A percentile compares a stretch with the other conserved stretches of the same genome.
These are phyloP conservation scores for Ia io DNA, from an alignment of 2,113 vertebrate species.

Conservation along the genomic window DNA sequence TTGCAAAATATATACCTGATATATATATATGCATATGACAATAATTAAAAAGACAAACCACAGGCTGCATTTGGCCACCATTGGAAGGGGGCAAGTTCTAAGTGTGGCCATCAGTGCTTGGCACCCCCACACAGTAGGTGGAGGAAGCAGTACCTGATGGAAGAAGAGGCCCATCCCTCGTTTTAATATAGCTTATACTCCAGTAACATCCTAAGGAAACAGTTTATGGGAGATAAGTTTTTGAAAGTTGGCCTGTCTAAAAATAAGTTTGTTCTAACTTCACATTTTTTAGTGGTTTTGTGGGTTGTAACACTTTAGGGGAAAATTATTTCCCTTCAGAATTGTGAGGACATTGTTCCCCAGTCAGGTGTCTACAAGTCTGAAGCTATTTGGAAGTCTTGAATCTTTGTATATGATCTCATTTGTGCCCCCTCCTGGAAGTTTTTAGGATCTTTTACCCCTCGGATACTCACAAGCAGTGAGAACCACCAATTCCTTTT, in stretches of 20 bases:
- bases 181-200: neutral
- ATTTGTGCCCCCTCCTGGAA: neutral
- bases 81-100: neutral
- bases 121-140: neutral
- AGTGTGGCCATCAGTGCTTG: neutral
- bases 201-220: neutral
- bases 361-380: neutral
- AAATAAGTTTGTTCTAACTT: neutral
- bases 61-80: neutral
- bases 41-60: neutral
- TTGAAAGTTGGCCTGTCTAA: neutral
- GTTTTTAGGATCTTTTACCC: slow-evolving; percentile 6
- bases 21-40: neutral
- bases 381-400: neutral
- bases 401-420: neutral
- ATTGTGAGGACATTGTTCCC: neutral
- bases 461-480: neutral
- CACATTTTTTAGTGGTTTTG: neutral
- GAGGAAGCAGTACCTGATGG: neutral
- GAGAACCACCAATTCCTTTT: neutral
- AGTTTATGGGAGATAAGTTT: neutral
- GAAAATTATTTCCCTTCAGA: neutral
- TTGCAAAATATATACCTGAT: neutral
- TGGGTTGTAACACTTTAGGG: neutral
- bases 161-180: neutral